Base-by-base conservation (phyloP, 2,888 invertebrate species). In the Gisinianus flammeolus region DNA sequence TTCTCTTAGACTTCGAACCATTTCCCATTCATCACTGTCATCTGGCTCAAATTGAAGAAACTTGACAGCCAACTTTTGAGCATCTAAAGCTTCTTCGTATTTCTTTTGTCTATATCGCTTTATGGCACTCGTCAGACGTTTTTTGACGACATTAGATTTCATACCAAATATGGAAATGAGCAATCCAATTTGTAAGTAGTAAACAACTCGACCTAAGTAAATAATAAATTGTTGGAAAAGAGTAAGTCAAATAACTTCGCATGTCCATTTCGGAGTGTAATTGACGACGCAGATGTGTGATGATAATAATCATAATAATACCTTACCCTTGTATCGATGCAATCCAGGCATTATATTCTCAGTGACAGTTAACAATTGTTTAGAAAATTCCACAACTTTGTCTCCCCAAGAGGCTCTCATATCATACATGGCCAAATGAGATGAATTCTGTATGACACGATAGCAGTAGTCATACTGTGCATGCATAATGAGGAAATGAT, bases 171-270 rank as follows among this genome's bases (percentile, higher is more conserved):
- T 16, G 4, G 75, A 58, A 12, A 69, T 56, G 6, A 79, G 31
- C 19, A 79, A 35, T 62, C 79, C 79, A 33, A 75, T 68, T 44
- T 79, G 79, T 30, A 79, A 26, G 31, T 35, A 75, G 33, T 70
- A 79, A 16, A 79, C 16, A 2, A 64, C 19, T 22, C 75, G 75
- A 1, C 79, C 79, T 78, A 44, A 44, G 6, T 44, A 44, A 16
- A 10, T 44, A 10, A 44, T 6, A 16, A 44, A 44, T 44, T 44
- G 16, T 44, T 44, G 44, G 44, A 16, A 6, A 44, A 44, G n/a
- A n/a, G n/a, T n/a, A n/a, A n/a, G n/a, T n/a, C n/a, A n/a, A n/a
- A n/a, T n/a, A n/a, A n/a, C n/a, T n/a, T n/a, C n/a, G n/a, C n/a
- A n/a, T n/a, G n/a, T n/a, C n/a, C n/a, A n/a, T n/a, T n/a, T n/a